A percentile compares a stretch with the other conserved stretches of the same genome.
Evolutionary conservation across 2,113 vertebrate genomes (phyloP).

Genomic region (Empidonax traillii): DNA sequence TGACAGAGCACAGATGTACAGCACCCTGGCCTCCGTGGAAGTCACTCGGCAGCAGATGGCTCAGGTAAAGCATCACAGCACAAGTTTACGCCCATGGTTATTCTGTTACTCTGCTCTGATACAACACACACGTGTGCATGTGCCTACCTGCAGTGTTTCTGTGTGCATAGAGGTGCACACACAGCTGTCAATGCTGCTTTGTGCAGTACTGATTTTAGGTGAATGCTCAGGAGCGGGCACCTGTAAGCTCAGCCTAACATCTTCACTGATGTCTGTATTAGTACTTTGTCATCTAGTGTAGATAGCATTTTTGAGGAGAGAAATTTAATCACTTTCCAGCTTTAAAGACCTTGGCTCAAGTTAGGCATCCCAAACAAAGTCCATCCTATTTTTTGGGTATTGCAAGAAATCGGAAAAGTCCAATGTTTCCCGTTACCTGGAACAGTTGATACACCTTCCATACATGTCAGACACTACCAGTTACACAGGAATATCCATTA

Average conservation of each 20-base stretch:
- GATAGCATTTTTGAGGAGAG: not conserved
- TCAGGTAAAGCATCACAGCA: not conserved
- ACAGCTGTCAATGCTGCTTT: fast-evolving
- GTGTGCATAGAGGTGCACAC: too few relatives aligned
- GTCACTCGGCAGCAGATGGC: not conserved
- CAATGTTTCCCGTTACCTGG: not conserved
- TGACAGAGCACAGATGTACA: not conserved
- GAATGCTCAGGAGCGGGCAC: not conserved
- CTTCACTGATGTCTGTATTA: not conserved
- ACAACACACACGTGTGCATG: fast-evolving
- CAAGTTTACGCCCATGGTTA: not conserved
- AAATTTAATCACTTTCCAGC: not conserved
- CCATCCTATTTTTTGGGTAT: not conserved
- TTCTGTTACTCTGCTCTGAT: not conserved
- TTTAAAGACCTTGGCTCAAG: not conserved
- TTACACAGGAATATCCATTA: not conserved
- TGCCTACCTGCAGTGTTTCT: not conserved
- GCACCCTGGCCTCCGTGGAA: not conserved
- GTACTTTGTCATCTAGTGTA: not conserved
- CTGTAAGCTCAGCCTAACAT: not conserved
- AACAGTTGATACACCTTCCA: not conserved
- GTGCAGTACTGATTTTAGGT: not conserved
- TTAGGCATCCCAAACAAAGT: not conserved
- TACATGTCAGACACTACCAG: not conserved
- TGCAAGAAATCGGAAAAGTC: not conserved